Evolutionary conservation across 2,797 vertebrate species (phyloP).

Genomic region (Lates japonicus): DNA sequence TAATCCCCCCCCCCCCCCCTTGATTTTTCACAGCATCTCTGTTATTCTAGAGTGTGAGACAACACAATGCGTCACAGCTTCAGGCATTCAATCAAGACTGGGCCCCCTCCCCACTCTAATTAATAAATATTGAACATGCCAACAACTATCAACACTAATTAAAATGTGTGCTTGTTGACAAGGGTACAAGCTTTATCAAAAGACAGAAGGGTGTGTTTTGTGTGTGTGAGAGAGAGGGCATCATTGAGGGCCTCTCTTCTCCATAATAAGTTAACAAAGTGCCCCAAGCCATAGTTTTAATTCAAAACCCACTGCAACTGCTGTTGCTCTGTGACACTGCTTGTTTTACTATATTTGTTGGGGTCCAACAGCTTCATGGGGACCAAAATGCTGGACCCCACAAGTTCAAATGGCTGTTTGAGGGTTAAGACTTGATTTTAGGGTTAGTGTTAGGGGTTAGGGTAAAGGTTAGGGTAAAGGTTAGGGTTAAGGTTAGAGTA

Average conservation of each 20-base stretch:
- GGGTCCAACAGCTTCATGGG: no score
- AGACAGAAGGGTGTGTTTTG: slow-evolving; percentile 54
- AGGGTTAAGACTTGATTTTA: no score
- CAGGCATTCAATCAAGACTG: slow-evolving; percentile 85
- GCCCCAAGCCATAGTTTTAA: slow-evolving; percentile 85
- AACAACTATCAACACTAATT: slow-evolving; percentile 96
- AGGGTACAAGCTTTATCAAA: slow-evolving; percentile 85
- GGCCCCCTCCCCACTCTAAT: slow-evolving; percentile 88
- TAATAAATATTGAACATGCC: slow-evolving; percentile 93
- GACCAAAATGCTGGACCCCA: no score
- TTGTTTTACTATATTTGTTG: slow-evolving; percentile 21
- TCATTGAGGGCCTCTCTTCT: slow-evolving; percentile 84
- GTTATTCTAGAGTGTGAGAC: slow-evolving; percentile 83
- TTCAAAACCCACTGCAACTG: slow-evolving; percentile 79
- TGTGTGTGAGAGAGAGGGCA: slow-evolving; percentile 37
- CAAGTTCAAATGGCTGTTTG: no score
- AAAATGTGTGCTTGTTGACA: slow-evolving; percentile 93
- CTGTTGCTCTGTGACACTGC: slow-evolving; percentile 64
- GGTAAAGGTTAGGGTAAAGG: no score
- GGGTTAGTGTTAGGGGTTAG: no score
- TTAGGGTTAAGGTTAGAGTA: no score
- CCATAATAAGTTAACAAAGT: slow-evolving; percentile 90
- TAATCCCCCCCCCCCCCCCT: slow-evolving; percentile 27
- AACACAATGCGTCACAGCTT: slow-evolving; percentile 83
- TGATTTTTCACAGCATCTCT: slow-evolving; percentile 67